A percentile compares a stretch with the other conserved stretches of the same genome.
phyloP scores from a whole-genome alignment of 2,797 vertebrate genomes.

The Bucorvus abyssinicus region DNA sequence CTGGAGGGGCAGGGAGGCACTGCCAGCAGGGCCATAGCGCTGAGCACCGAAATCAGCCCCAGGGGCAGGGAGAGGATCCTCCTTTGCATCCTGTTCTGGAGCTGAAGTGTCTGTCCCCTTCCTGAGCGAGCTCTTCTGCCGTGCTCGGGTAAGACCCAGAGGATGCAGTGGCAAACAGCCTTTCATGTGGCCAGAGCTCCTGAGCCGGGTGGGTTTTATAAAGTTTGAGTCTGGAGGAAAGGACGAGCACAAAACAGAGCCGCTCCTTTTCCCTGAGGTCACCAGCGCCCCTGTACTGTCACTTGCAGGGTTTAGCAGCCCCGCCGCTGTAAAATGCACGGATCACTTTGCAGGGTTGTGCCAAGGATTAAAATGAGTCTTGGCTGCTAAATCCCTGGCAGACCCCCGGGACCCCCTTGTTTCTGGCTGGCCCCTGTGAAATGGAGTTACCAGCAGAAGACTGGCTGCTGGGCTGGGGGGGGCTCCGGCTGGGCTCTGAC shows the following conservation, averaged over 20 bases:
- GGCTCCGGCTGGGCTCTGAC: background rate
- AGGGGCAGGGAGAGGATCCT: background rate
- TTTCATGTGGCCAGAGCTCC: background rate
- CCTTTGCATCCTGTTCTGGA: background rate
- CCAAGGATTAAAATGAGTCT: background rate
- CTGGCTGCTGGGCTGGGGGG: background rate
- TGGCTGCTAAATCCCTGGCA: background rate
- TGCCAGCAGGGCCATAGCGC: fast-evolving
- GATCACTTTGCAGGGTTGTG: background rate
- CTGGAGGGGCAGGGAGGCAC: background rate
- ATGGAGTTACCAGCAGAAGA: background rate
- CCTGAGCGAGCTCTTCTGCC: background rate
- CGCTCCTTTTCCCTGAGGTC: background rate
- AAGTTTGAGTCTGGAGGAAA: background rate
- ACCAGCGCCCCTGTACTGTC: background rate
- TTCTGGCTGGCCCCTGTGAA: no score
- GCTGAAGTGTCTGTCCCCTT: background rate
- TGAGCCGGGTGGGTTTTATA: background rate
- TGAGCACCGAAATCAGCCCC: no score
- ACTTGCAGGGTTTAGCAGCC: no score
- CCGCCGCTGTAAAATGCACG: background rate
- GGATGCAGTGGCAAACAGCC: background rate
- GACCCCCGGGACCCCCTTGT: no score
- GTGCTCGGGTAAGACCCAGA: background rate
- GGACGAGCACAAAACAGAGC: no score